These are phyloP conservation scores for Harpegnathos saltator DNA, from an alignment of 1,140 invertebrate species.

Conservation along the genomic window DNA sequence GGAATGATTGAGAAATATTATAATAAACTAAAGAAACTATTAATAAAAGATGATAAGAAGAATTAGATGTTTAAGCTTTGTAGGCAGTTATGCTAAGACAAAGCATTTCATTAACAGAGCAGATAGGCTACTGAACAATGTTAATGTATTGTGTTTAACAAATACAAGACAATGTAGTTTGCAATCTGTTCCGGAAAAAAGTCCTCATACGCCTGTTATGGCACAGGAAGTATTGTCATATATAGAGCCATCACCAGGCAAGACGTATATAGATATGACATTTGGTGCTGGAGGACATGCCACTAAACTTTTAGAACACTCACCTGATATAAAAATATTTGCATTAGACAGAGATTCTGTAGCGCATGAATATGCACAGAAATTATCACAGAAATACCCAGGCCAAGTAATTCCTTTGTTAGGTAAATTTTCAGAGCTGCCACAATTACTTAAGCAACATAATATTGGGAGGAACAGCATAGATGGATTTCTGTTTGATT, in stretches of 20 bases:
- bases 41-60: conserved; percentile 10
- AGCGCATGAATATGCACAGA: conserved; percentile 89
- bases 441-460: conserved; percentile 88
- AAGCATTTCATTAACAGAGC: not conserved
- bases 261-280: conserved; percentile 94
- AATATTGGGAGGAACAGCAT: conserved; percentile 89
- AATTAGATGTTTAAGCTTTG: not conserved
- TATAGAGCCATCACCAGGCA: conserved; percentile 88
- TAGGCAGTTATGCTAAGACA: conserved; percentile 5
- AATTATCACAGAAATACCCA: conserved; percentile 89
- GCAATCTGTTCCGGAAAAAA: conserved; percentile 7
- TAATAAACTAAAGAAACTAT: not conserved
- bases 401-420: conserved; percentile 91
- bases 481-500: conserved; percentile 96
- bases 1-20: conserved; percentile 41
- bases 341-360: conserved; percentile 96
- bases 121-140: not conserved
- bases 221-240: conserved; percentile 89
- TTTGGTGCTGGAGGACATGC: conserved; percentile 98
- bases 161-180: conserved; percentile 34
- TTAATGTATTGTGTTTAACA: not conserved
- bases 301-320: conserved; percentile 87
- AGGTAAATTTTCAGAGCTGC: conserved; percentile 95
- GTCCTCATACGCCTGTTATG: conserved; percentile 90
- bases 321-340: conserved; percentile 88